Evolutionary conservation across 2,113 vertebrate species (phyloP).

Genomic region (Phyllostomus hastatus): DNA sequence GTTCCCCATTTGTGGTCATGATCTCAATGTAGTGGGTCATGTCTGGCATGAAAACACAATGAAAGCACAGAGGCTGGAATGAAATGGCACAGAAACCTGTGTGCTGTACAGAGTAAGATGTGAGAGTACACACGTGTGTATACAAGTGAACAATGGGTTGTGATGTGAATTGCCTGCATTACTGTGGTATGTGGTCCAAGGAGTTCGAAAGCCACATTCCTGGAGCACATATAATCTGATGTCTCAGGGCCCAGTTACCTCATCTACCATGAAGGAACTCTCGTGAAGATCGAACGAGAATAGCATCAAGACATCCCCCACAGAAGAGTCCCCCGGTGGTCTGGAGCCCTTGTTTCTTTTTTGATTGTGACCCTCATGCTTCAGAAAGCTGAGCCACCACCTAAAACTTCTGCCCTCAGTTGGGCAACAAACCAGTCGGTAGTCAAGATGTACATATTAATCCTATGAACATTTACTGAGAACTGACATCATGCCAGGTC

Average conservation of each 20-base stretch:
- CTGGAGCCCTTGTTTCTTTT: neutral
- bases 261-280: neutral
- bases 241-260: neutral
- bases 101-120: neutral
- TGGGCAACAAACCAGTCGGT: neutral
- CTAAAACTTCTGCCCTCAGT: neutral
- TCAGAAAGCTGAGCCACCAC: neutral
- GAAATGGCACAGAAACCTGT: neutral
- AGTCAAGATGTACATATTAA: neutral
- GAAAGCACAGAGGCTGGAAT: neutral
- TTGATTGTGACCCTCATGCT: neutral
- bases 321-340: fast-evolving
- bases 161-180: neutral
- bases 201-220: too few relatives aligned
- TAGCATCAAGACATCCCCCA: neutral
- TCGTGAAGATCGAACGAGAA: neutral
- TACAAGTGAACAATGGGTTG: too few relatives aligned
- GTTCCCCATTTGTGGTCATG: neutral
- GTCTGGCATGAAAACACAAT: neutral
- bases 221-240: neutral
- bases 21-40: neutral
- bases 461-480: neutral
- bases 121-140: fast-evolving
- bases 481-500: neutral
- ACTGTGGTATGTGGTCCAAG: fast-evolving